Evolutionary conservation across 1,140 invertebrate species (phyloP).

Genomic region (Fopius arisanus): DNA sequence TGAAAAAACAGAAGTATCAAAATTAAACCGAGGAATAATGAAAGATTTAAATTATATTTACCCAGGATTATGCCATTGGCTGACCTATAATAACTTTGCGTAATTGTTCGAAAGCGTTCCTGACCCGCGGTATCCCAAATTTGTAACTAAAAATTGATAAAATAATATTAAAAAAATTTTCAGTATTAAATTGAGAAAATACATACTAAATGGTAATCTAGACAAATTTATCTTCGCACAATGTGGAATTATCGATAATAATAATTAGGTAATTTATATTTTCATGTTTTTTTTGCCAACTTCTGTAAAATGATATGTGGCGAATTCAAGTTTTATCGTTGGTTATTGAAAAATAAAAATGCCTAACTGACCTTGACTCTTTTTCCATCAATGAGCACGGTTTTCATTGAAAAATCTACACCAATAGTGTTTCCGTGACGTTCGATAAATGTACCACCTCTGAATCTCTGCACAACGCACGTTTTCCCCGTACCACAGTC

Average conservation of each 20-base stretch:
- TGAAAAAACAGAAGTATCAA: background rate
- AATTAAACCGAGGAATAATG: slow-evolving; percentile 3
- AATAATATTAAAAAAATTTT: background rate
- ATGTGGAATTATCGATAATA: too few relatives aligned
- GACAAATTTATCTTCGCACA: background rate
- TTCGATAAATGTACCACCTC: slow-evolving; percentile 92
- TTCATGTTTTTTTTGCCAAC: background rate
- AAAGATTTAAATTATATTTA: slow-evolving; percentile 44
- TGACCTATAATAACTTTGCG: slow-evolving; percentile 93
- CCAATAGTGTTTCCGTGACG: slow-evolving; percentile 94
- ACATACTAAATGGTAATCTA: background rate
- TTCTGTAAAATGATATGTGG: background rate
- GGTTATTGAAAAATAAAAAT: slow-evolving; percentile 23
- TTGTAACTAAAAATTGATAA: slow-evolving; percentile 75
- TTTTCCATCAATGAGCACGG: slow-evolving; percentile 89
- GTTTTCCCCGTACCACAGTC: slow-evolving; percentile 87
- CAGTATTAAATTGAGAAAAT: background rate
- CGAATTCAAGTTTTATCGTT: background rate
- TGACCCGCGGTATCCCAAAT: slow-evolving; percentile 96
- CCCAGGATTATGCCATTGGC: slow-evolving; percentile 90
- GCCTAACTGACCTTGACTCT: slow-evolving; percentile 81
- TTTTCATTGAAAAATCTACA: slow-evolving; percentile 98
- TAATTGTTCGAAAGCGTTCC: slow-evolving; percentile 91
- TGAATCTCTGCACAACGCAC: slow-evolving; percentile 90
- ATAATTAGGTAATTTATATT: too few relatives aligned